Evolutionary conservation across 2,888 invertebrate genomes (phyloP).

Genomic region (Aphidius colemani): DNA sequence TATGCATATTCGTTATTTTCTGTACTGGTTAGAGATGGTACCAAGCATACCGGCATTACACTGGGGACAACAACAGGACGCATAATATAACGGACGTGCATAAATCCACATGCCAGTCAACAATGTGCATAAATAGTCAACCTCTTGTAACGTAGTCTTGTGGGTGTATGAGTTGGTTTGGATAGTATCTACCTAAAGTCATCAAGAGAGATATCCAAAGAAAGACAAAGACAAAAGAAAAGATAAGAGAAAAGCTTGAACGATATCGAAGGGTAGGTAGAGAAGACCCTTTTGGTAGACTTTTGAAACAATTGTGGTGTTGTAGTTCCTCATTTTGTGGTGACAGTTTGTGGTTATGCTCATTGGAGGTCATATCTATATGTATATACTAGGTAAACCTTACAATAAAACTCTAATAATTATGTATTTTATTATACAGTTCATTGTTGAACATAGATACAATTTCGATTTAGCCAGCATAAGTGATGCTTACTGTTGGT

Average conservation of each 20-base stretch:
- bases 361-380: constrained; percentile 37
- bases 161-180: constrained; percentile 34
- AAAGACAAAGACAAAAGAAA: constrained; percentile 24
- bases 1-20: constrained; percentile 48
- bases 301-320: constrained; percentile 50
- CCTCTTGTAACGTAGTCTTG: constrained; percentile 53
- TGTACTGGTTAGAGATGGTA: constrained; percentile 53
- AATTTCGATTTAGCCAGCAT: background rate
- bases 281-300: constrained; percentile 37
- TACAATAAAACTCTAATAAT: no score
- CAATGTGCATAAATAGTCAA: constrained; percentile 59
- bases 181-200: constrained; percentile 33
- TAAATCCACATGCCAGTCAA: constrained; percentile 60
- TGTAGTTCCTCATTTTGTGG: constrained; percentile 51
- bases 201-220: constrained; percentile 6
- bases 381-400: no score
- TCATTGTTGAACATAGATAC: no score
- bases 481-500: constrained; percentile 13
- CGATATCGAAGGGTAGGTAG: constrained; percentile 35
- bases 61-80: constrained; percentile 52
- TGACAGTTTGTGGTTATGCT: constrained; percentile 53
- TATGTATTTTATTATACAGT: no score
- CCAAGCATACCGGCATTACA: constrained; percentile 55
- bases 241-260: constrained; percentile 26
- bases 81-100: constrained; percentile 60